These are phyloP conservation scores for Ceraclea dissimilis DNA, from an alignment of 2,888 invertebrate species.

Conservation along the genomic window DNA sequence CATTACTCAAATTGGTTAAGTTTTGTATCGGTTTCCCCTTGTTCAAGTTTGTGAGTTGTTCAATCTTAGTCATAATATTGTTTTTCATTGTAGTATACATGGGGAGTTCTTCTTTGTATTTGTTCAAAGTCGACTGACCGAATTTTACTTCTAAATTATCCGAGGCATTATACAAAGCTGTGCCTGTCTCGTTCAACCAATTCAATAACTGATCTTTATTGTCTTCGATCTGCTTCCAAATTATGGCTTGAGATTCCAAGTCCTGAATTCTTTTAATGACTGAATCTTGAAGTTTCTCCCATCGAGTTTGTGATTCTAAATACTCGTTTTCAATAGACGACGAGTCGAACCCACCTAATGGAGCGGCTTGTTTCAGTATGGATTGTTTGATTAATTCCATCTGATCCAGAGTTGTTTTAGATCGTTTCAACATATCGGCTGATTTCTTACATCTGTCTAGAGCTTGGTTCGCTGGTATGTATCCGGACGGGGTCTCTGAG, in stretches of 20 bases:
- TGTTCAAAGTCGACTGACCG: conserved; percentile 68
- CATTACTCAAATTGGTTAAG: conserved; percentile 55
- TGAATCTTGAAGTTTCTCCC: conserved; percentile 64
- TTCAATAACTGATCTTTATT: conserved; percentile 72
- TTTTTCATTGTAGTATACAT: conserved; percentile 67
- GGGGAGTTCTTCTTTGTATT: conserved; percentile 81
- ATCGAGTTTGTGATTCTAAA: conserved; percentile 54
- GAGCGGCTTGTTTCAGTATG: conserved; percentile 60
- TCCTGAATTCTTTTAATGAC: conserved; percentile 68
- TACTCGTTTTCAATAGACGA: conserved; percentile 54
- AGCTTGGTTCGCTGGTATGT: conserved; percentile 61
- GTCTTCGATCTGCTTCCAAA: conserved; percentile 89
- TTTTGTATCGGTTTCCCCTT: conserved; percentile 63
- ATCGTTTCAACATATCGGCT: conserved; percentile 65
- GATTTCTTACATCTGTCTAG: conserved; percentile 70
- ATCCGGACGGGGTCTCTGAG: conserved; percentile 62
- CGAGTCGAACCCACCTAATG: conserved; percentile 58
- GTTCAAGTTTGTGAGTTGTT: conserved; percentile 70
- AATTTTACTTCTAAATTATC: conserved; percentile 76
- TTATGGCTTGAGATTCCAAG: conserved; percentile 80
- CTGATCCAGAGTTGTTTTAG: conserved; percentile 67
- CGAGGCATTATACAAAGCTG: conserved; percentile 65
- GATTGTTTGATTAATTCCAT: conserved; percentile 69
- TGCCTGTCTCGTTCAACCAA: conserved; percentile 80
- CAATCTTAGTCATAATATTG: conserved; percentile 70